These are phyloP conservation scores for Steatocranus sp. DNA, from an alignment of 2,797 vertebrate genomes.

Conservation along the genomic window DNA sequence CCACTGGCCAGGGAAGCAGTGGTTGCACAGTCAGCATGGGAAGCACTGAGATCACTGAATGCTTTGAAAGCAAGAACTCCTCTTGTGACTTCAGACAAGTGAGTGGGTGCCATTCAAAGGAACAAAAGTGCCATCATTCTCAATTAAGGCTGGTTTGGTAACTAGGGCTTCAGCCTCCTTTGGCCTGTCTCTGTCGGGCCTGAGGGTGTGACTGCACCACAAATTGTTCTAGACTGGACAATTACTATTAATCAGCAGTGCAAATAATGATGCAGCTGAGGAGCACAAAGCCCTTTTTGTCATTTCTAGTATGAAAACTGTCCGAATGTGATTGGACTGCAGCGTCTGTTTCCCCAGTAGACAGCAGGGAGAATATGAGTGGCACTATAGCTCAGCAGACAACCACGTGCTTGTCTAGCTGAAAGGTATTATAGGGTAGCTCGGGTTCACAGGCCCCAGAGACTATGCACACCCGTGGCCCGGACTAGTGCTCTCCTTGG, in stretches of 20 bases:
- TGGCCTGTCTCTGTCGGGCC: slow-evolving; percentile 10
- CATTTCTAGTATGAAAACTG: slow-evolving; percentile 6
- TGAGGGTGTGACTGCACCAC: slow-evolving; percentile 45
- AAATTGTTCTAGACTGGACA: slow-evolving; percentile 53
- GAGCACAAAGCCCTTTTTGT: slow-evolving; percentile 19
- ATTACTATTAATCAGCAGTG: slow-evolving; percentile 53
- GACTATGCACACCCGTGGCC: slow-evolving; percentile 16
- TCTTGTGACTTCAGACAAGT: slow-evolving; percentile 60
- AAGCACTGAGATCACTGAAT: slow-evolving; percentile 44
- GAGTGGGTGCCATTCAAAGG: slow-evolving; percentile 56
- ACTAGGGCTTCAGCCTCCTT: slow-evolving; percentile 23
- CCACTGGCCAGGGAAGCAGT: slow-evolving; percentile 27
- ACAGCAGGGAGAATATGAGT: slow-evolving; percentile 18
- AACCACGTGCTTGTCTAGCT: slow-evolving; percentile 47
- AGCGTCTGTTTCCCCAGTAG: not conserved
- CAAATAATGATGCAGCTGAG: slow-evolving; percentile 36
- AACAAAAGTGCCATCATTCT: slow-evolving; percentile 68
- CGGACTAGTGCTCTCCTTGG: not conserved
- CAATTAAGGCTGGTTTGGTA: slow-evolving; percentile 59
- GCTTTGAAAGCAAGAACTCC: slow-evolving; percentile 58
- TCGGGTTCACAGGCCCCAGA: slow-evolving; percentile 37
- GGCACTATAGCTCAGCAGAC: slow-evolving; percentile 37
- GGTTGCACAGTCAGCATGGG: slow-evolving; percentile 60
- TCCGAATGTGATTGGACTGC: not conserved
- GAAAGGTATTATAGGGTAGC: slow-evolving; percentile 36